phyloP scores from a whole-genome alignment of 2,888 invertebrate genomes.

The Allygus modestus region DNA sequence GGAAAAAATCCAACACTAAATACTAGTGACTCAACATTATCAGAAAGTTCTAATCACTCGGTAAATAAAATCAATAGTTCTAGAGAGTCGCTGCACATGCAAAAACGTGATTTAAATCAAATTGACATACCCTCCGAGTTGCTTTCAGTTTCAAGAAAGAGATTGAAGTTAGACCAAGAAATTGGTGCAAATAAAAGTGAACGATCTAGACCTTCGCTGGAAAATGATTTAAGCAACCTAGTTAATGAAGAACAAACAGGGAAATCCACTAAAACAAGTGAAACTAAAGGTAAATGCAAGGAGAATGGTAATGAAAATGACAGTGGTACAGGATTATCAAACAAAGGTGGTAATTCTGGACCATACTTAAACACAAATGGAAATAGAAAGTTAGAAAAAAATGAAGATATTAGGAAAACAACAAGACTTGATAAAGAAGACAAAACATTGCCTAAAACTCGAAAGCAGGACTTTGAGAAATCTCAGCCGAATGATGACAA shows the following conservation, averaged over 20 bases:
- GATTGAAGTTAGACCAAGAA: neutral
- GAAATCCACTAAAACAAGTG: neutral
- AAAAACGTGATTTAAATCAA: no score
- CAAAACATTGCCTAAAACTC: neutral
- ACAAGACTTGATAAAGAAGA: neutral
- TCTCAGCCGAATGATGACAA: constrained; percentile 1
- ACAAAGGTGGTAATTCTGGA: neutral
- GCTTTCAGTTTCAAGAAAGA: neutral
- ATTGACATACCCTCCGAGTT: neutral
- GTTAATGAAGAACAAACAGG: neutral
- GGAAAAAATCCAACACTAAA: neutral
- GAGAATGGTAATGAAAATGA: neutral
- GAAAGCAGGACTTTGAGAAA: neutral
- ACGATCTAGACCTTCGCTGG: neutral
- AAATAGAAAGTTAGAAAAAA: neutral
- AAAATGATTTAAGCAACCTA: neutral
- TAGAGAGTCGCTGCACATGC: neutral
- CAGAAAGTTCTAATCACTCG: neutral
- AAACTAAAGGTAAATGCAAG: neutral
- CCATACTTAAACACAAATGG: neutral
- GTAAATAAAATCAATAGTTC: neutral
- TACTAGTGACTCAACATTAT: constrained; percentile 32
- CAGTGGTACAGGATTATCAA: neutral
- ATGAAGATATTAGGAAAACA: neutral
- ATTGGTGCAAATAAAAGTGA: neutral